Percentiles rank a stretch among this genome's conserved stretches.
These are phyloP conservation scores for Drosophila subobscura DNA, from an alignment of 1,140 invertebrate genomes.

Conservation along the genomic window DNA sequence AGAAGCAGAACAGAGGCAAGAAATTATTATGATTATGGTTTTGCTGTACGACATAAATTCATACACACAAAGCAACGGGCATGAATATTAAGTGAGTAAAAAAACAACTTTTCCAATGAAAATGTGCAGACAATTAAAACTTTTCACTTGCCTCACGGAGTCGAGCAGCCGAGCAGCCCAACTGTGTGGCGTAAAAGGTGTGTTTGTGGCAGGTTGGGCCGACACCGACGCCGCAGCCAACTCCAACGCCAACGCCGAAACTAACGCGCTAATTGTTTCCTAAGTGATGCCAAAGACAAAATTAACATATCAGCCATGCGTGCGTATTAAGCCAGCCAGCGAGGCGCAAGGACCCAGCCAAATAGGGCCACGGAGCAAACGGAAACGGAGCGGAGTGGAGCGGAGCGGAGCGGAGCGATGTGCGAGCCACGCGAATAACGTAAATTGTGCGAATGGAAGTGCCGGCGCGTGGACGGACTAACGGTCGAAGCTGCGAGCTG, in stretches of 20 bases:
- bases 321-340: constrained; percentile 47
- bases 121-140: constrained; percentile 76
- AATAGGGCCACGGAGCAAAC: constrained; percentile 8
- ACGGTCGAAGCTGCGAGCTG: constrained; percentile 13
- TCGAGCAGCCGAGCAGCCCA: background rate
- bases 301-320: constrained; percentile 79
- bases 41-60: constrained; percentile 53
- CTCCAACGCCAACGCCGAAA: constrained; percentile 15
- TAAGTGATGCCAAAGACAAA: constrained; percentile 68
- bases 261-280: constrained; percentile 72
- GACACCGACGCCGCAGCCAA: constrained; percentile 1
- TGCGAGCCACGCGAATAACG: constrained; percentile 4
- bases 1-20: constrained; percentile 53
- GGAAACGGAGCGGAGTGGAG: background rate
- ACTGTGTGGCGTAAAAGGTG: constrained; percentile 7
- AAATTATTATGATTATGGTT: constrained; percentile 63
- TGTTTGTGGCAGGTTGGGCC: background rate
- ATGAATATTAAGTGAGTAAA: constrained; percentile 46
- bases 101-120: constrained; percentile 72
- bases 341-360: constrained; percentile 10
- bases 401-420: too few relatives aligned
- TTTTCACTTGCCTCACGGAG: constrained; percentile 67
- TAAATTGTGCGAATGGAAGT: constrained; percentile 33
- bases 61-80: constrained; percentile 24
- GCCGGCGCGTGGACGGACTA: constrained; percentile 57